phyloP scores from a whole-genome alignment of 2,888 invertebrate genomes.

The Drosophila greeni region DNA sequence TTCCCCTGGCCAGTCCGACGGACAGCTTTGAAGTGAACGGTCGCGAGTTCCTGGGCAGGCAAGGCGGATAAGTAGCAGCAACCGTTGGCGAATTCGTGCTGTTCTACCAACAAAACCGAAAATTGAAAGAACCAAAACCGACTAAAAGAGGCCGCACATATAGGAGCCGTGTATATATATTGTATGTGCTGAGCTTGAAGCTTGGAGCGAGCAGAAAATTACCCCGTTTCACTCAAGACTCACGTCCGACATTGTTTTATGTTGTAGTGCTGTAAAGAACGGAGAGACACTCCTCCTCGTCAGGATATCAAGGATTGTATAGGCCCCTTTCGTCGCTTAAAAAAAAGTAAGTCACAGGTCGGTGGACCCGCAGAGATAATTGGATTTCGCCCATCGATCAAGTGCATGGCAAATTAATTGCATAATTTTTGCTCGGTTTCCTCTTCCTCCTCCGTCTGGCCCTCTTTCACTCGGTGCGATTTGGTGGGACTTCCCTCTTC shows the following conservation, averaged over 20 bases:
- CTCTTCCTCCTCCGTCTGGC: conserved; percentile 8
- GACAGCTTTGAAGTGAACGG: conserved; percentile 74
- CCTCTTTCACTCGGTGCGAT: conserved; percentile 11
- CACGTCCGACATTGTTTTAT: conserved; percentile 14
- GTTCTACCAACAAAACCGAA: conserved; percentile 51
- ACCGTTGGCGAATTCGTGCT: conserved; percentile 56
- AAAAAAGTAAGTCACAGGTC: conserved; percentile 32
- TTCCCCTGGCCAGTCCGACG: conserved; percentile 69
- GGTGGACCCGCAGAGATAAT: conserved; percentile 9
- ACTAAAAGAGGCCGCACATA: conserved; percentile 22
- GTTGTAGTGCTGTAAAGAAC: conserved; percentile 20
- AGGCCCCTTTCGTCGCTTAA: conserved; percentile 17
- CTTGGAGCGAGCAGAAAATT: conserved; percentile 3
- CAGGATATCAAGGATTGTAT: conserved; percentile 36
- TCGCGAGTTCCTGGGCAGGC: conserved; percentile 49
- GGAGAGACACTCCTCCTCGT: conserved; percentile 3
- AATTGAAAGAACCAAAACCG: conserved; percentile 22
- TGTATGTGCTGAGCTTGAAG: conserved; percentile 12
- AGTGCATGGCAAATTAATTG: conserved; percentile 39
- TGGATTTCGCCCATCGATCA: conserved; percentile 23
- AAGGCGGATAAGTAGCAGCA: conserved; percentile 43
- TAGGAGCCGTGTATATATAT: conserved; percentile 15
- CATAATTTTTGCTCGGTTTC: conserved; percentile 41
- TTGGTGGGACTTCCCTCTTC: conserved; percentile 11
- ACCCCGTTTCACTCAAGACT: conserved; percentile 20